phyloP scores from a whole-genome alignment of 2,113 vertebrate species.

The Corythoichthys intestinalis region DNA sequence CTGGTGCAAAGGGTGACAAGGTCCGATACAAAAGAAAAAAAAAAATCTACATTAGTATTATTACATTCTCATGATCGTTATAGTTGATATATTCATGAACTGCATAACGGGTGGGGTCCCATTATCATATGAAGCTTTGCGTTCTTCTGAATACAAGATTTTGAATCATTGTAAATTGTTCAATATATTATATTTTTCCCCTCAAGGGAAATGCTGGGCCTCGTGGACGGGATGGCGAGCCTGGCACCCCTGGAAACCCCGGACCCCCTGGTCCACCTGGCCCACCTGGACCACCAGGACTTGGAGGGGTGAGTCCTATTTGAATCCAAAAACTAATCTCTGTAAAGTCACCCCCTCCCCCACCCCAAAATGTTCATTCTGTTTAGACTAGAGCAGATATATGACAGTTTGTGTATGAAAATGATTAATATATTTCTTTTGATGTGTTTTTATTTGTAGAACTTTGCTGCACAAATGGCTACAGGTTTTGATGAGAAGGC shows the following conservation, averaged over 20 bases:
- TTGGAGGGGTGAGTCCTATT: constrained; percentile 81
- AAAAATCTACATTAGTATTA: not conserved
- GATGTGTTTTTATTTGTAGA: constrained; percentile 65
- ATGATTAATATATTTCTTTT: not conserved
- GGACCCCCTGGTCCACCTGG: constrained; percentile 77
- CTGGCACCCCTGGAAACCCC: constrained; percentile 88
- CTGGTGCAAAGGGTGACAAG: constrained; percentile 84
- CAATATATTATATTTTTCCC: constrained; percentile 23
- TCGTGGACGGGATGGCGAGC: constrained; percentile 89
- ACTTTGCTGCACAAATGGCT: constrained; percentile 93
- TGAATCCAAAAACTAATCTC: not conserved
- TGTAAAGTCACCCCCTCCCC: not conserved
- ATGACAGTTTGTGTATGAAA: no score
- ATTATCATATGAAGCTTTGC: not conserved
- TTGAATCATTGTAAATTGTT: constrained; percentile 8
- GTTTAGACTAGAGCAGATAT: not conserved
- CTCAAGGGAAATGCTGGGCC: constrained; percentile 81
- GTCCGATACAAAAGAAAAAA: constrained; percentile 62
- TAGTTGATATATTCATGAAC: not conserved
- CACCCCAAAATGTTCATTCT: not conserved
- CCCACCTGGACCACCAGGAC: constrained; percentile 78
- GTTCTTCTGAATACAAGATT: constrained; percentile 1
- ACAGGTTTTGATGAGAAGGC: constrained; percentile 90
- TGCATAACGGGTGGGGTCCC: not conserved
- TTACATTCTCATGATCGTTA: not conserved